Evolutionary conservation across 2,888 invertebrate genomes (phyloP).

Genomic region (Tipula confusa): DNA sequence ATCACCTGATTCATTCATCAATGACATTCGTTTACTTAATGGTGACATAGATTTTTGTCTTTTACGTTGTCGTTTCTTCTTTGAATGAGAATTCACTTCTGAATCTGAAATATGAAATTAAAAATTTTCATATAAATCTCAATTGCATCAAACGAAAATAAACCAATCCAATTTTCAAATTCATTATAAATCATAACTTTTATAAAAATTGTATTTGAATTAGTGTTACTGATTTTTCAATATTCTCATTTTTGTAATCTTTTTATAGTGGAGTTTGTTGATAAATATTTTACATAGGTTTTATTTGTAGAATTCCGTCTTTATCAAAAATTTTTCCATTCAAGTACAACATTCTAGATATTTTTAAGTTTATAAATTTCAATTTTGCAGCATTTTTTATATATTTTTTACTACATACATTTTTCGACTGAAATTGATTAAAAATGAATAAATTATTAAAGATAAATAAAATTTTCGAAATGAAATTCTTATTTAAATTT

Average conservation of each 20-base stretch:
- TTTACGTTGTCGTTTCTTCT: constrained; percentile 58
- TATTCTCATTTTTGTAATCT: background rate
- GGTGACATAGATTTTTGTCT: constrained; percentile 73
- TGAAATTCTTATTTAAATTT: constrained; percentile 25
- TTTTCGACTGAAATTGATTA: background rate
- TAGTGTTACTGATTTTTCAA: background rate
- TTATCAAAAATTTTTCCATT: background rate
- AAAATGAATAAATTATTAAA: constrained; percentile 12
- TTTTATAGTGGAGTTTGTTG: background rate
- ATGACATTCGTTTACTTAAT: constrained; percentile 76
- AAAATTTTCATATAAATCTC: background rate
- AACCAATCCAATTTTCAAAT: background rate
- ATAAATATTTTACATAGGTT: background rate
- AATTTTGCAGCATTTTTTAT: background rate
- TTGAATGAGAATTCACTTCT: constrained; percentile 54
- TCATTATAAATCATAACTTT: background rate
- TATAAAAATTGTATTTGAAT: constrained; percentile 25
- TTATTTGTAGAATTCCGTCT: background rate
- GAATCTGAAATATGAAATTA: constrained; percentile 38
- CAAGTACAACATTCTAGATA: background rate
- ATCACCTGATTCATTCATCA: constrained; percentile 56
- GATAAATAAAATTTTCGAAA: constrained; percentile 7
- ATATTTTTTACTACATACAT: background rate
- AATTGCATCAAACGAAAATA: background rate
- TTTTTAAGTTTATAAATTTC: constrained; percentile 14